A percentile compares a stretch with the other conserved stretches of the same genome.
Conservation (phyloP, 1,140 invertebrate genomes). For the Idris sp. region DNA sequence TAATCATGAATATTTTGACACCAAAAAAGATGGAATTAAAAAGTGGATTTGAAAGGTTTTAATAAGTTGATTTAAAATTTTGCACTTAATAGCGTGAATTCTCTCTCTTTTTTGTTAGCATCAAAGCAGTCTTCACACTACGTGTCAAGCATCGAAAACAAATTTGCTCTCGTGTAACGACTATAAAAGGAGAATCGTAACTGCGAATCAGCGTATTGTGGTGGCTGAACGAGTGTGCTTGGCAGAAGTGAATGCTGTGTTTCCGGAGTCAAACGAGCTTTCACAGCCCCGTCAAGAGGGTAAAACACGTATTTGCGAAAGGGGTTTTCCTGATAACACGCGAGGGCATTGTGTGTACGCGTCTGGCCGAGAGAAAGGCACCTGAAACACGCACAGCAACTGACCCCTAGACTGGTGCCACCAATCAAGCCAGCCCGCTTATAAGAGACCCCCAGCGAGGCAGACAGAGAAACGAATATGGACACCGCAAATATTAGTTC, state of each 20-base stretch:
- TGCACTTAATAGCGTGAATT: too few relatives aligned
- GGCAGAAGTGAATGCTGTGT: conserved; percentile 56
- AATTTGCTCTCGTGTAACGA: conserved; percentile 8
- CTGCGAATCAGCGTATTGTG: conserved; percentile 39
- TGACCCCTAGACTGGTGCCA: conserved; percentile 46
- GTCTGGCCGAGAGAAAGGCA: conserved; percentile 55
- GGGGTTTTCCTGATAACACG: conserved; percentile 67
- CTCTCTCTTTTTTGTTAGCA: too few relatives aligned
- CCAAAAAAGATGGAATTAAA: too few relatives aligned
- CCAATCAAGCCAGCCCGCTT: conserved; percentile 32
- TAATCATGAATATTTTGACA: too few relatives aligned
- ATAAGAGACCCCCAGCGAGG: conserved; percentile 40
- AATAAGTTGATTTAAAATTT: too few relatives aligned
- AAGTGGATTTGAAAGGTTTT: too few relatives aligned
- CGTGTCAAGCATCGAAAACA: conserved; percentile 21
- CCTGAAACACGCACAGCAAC: conserved; percentile 55
- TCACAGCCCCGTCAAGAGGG: conserved; percentile 52
- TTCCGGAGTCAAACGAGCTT: conserved; percentile 59
- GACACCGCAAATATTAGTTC: conserved; percentile 78
- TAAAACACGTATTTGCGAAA: conserved; percentile 66
- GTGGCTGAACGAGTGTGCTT: conserved; percentile 46
- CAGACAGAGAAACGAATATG: conserved; percentile 63
- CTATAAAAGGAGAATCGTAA: conserved; percentile 32
- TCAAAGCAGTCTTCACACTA: too few relatives aligned
- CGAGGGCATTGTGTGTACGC: conserved; percentile 57